Evolutionary conservation across 2,797 vertebrate species (phyloP).

Genomic region (Sebastiscus tertius): DNA sequence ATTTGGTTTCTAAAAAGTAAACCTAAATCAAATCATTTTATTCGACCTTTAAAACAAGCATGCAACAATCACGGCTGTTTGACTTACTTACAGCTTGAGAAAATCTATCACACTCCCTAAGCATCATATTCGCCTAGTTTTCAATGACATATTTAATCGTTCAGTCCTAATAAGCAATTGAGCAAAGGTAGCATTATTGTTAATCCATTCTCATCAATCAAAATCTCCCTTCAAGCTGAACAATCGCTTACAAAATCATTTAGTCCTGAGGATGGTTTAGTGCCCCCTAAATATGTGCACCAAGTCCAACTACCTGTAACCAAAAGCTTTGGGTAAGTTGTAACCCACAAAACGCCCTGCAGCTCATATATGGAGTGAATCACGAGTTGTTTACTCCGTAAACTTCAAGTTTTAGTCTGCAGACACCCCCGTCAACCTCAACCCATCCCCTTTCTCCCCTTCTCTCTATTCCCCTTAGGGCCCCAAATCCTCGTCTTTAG

Average conservation of each 20-base stretch:
- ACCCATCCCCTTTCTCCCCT: constrained; percentile 17
- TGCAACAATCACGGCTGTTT: neutral
- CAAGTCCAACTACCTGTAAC: neutral
- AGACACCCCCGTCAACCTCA: constrained; percentile 18
- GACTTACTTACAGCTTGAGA: neutral
- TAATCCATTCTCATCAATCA: neutral
- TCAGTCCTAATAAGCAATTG: neutral
- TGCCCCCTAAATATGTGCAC: neutral
- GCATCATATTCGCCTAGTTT: neutral
- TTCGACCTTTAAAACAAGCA: neutral
- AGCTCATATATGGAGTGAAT: constrained; percentile 30
- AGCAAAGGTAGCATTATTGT: neutral
- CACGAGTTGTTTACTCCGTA: constrained; percentile 50
- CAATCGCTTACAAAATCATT: neutral
- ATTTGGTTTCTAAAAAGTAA: neutral
- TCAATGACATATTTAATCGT: neutral
- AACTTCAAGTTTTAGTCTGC: constrained; percentile 30
- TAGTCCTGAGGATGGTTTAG: neutral
- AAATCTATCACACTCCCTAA: neutral
- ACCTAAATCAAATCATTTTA: neutral
- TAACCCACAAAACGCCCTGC: neutral
- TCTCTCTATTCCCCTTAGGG: neutral
- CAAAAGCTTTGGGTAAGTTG: neutral
- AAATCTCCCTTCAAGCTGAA: neutral
- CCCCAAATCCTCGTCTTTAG: constrained; percentile 36